phyloP scores from a whole-genome alignment of 2,888 invertebrate species.

The Timema podura region DNA sequence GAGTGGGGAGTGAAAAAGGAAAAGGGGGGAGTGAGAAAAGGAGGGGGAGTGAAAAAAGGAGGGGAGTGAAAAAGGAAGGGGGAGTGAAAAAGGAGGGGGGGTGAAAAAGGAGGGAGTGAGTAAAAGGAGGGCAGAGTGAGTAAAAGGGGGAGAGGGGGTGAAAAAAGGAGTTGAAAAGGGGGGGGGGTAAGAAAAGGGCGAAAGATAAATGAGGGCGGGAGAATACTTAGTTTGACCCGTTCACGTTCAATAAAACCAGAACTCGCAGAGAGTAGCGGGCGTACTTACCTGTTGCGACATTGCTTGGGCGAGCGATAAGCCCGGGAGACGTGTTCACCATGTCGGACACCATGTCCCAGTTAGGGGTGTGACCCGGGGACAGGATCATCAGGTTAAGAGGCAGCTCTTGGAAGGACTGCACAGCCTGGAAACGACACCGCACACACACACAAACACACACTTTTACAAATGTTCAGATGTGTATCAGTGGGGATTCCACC shows the following conservation, averaged over 20 bases:
- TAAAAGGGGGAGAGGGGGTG: not conserved
- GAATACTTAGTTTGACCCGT: too few species aligned
- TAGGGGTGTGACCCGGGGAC: slow-evolving; percentile 82
- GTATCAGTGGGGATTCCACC: too few species aligned
- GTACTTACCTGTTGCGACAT: slow-evolving; percentile 71
- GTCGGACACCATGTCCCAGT: slow-evolving; percentile 95
- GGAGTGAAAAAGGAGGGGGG: too few species aligned
- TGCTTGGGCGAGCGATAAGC: slow-evolving; percentile 87
- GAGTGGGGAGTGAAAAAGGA: not conserved
- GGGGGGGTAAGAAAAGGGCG: not conserved
- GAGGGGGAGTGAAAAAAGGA: not conserved
- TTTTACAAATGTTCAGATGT: too few species aligned
- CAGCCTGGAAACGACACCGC: slow-evolving; percentile 43
- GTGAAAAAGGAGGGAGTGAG: not conserved
- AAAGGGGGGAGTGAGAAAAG: not conserved
- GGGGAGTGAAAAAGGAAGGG: not conserved
- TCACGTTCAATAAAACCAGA: too few species aligned
- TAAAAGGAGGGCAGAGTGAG: too few species aligned
- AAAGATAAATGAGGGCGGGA: too few species aligned
- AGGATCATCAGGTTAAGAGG: slow-evolving; percentile 70
- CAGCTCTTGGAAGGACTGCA: slow-evolving; percentile 56
- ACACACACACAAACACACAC: not conserved
- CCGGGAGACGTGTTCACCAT: slow-evolving; percentile 81
- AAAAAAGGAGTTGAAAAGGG: not conserved
- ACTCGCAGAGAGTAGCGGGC: slow-evolving; percentile 19